These are phyloP conservation scores for Beroe forskalii DNA, from an alignment of 37 sponge, comb jelly and placozoan species.

Conservation along the genomic window DNA sequence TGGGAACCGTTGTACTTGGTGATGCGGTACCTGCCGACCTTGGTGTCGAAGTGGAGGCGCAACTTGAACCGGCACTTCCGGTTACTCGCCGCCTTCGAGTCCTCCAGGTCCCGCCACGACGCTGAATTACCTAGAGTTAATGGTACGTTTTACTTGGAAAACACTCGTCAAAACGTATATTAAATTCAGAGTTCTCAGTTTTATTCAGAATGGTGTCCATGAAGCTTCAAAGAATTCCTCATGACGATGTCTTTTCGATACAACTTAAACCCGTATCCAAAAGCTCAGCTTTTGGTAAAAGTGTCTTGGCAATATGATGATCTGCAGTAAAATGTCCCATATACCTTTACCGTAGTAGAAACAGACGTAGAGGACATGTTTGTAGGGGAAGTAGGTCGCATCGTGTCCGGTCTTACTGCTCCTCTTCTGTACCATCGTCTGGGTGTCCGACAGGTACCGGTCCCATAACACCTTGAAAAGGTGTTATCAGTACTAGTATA, in stretches of 20 bases:
- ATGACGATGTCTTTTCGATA: no score
- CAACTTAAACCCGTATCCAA: no score
- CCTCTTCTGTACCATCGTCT: slow-evolving; percentile 24
- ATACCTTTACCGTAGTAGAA: slow-evolving; percentile 23
- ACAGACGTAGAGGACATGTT: slow-evolving; percentile 16
- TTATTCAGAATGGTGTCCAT: no score
- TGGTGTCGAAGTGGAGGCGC: slow-evolving; percentile 25
- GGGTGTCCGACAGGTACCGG: slow-evolving; percentile 38
- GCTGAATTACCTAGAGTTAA: no score
- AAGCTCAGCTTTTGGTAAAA: no score
- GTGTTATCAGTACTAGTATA: neutral
- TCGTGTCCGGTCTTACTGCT: slow-evolving; percentile 30
- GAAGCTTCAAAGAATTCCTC: no score
- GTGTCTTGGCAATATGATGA: no score
- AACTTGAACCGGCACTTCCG: slow-evolving; percentile 39
- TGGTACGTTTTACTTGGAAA: neutral
- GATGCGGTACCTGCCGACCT: slow-evolving; percentile 31
- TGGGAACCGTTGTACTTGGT: slow-evolving; percentile 57
- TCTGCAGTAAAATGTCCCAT: no score
- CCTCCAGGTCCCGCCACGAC: slow-evolving; percentile 35
- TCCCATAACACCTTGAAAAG: slow-evolving; percentile 10
- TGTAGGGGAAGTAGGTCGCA: slow-evolving; percentile 20
- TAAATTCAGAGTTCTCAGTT: no score
- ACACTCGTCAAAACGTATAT: no score
- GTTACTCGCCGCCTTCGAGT: slow-evolving; percentile 38